Evolutionary conservation across 2,797 vertebrate species (phyloP), one percentile per base, ranked within the genome.

Genomic region (Siniperca scherzeri): DNA sequence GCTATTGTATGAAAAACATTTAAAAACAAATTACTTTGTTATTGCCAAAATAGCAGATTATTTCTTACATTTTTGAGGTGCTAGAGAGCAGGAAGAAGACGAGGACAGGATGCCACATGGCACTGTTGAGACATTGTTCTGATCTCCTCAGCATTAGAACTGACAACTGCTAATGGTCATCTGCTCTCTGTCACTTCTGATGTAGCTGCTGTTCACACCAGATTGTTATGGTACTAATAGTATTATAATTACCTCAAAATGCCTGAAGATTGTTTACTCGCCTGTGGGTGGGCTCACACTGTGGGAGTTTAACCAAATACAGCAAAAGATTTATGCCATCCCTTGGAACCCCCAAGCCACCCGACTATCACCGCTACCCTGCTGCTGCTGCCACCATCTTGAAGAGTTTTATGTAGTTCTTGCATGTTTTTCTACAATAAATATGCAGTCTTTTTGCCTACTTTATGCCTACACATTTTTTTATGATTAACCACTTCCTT

Each of bases 121-220:
- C 71, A 19, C 48, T 64, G 65, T 75, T 79, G 82, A 88, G 77
- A 75, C 38, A 42, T 80, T 76, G 74, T 75, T 78, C 75, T 57
- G 72, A 79, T 81, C 60, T 48, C 70, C 56, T 46, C 74, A 68
- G 78, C 85, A 89, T 85, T 75, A 75, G 59, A 88, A 77, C 69
- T 80, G 88, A 88, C 85, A 79, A 82, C 80, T 52, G 77, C 87
- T 93, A 90, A 88, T 88, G 91, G 90, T 92, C 84, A 87, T 86
- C 88, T 93, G 88, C 78, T 92, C 77, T 80, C 75, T 82, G 85
- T 90, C 85, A 87, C 70, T 77, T 90, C 79, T 89, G 79, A 92
- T 91, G 89, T 72, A 79, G 74, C 83, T 90, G 87, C 88, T 82
- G 86, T 85, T 84, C 80, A 60, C 69, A 78, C 83, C 87, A 87